Evolutionary conservation across 2,113 vertebrate genomes (phyloP).

Genomic region (Mesitornis unicolor): DNA sequence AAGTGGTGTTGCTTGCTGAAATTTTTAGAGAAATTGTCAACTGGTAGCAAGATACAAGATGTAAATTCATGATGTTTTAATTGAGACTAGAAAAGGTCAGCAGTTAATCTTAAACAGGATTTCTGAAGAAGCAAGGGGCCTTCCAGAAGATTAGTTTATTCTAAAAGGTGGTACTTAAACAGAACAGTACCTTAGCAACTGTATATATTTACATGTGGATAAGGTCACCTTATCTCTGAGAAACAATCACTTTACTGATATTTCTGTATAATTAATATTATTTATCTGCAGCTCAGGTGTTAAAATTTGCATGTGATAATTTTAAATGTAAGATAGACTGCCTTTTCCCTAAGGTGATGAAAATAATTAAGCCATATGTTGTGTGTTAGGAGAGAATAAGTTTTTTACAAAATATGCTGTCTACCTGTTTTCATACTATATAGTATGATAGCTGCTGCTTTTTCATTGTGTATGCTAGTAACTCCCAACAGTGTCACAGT

Average conservation of each 20-base stretch:
- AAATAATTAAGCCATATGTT: conserved; percentile 1
- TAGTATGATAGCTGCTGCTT: background rate
- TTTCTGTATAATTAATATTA: background rate
- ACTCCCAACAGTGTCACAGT: background rate
- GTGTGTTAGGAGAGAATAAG: background rate
- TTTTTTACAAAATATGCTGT: background rate
- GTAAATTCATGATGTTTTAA: conserved; percentile 3
- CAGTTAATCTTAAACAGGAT: background rate
- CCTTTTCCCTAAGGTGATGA: background rate
- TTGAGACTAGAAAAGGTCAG: conserved; percentile 1
- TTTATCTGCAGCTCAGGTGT: background rate
- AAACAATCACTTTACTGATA: background rate
- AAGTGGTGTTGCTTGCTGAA: background rate
- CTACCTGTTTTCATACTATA: background rate
- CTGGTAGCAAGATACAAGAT: background rate
- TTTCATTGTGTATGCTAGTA: background rate
- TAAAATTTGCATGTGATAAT: background rate
- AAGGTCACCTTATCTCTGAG: conserved; percentile 7
- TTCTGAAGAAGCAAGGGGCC: background rate
- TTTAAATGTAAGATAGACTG: background rate
- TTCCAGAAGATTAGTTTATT: conserved; percentile 4
- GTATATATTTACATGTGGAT: conserved; percentile 25
- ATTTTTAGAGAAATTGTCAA: background rate
- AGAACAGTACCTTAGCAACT: background rate
- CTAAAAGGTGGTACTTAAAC: background rate